Percentiles rank a stretch among this genome's conserved stretches.
phyloP scores from a whole-genome alignment of 2,797 vertebrate genomes.

The Hylomyscus alleni region DNA sequence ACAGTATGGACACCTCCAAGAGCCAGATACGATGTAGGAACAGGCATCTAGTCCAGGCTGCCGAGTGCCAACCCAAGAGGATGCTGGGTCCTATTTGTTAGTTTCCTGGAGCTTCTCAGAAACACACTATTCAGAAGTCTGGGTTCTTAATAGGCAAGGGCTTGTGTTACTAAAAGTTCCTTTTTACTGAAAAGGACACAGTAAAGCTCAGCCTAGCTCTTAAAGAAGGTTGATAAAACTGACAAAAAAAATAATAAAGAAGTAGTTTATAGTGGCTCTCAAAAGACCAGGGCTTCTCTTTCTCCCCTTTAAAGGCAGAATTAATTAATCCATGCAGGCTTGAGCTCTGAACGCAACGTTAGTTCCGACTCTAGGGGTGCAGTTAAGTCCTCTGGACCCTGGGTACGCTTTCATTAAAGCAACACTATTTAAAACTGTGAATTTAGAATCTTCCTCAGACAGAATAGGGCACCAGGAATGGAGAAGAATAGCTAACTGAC shows the following conservation, averaged over 20 bases:
- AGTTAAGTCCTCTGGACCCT: constrained; percentile 71
- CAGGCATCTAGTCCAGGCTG: neutral
- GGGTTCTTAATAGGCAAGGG: constrained; percentile 40
- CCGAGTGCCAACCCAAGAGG: neutral
- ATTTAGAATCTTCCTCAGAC: constrained; percentile 69
- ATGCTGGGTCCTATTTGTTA: neutral
- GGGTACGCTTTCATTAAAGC: constrained; percentile 77
- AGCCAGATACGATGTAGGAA: neutral
- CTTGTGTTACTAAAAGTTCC: constrained; percentile 70
- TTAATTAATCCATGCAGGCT: constrained; percentile 79
- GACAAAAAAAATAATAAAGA: constrained; percentile 73
- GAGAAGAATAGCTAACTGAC: neutral
- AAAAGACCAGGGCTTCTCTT: constrained; percentile 75
- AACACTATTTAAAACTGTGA: constrained; percentile 72
- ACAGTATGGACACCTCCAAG: neutral
- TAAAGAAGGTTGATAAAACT: constrained; percentile 76
- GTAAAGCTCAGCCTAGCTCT: constrained; percentile 78
- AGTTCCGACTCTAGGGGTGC: constrained; percentile 68
- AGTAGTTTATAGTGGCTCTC: constrained; percentile 82
- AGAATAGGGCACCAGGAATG: constrained; percentile 68
- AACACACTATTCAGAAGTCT: constrained; percentile 63
- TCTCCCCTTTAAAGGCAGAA: constrained; percentile 72
- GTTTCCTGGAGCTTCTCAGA: constrained; percentile 54
- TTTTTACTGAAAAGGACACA: constrained; percentile 76
- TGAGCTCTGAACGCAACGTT: constrained; percentile 74